Evolutionary conservation across 1,140 invertebrate genomes (phyloP), one percentile per base, ranked within the genome.

Genomic region (Coelopa frigida): DNA sequence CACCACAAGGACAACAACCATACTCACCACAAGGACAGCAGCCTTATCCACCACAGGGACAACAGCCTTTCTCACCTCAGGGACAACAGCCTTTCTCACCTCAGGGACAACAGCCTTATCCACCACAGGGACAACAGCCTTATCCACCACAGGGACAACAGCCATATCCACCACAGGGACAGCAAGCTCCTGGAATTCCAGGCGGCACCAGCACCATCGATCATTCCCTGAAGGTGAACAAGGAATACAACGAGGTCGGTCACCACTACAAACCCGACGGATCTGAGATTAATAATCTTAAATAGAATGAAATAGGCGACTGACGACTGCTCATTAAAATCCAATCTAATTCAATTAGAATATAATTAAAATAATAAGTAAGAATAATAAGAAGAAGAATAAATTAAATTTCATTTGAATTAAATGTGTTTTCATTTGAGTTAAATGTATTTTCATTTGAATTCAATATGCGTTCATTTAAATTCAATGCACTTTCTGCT

Each of bases 201-300:
- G 46, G 38, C 22, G 36, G 22, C 3, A 36, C 14, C 38, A 48
- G 46, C 32, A 36, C 11, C 12, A 48, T 48, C 11, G 42, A 48
- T 42, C 46, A 48, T 14, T 42, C 46, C 5, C 26, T 48, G 10
- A 48, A 48, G 38, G 46, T 48, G 11, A 48, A 42, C 20, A 48
- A 48, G 23, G 46, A 48, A 42, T 48, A 48, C 24, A 24, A 48
- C 10, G 46, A 48, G 36, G 32, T 42, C 31, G 46, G 46, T 24
- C 46, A 42, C 24, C 46, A 48, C 4, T 44, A 44, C 26, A 12
- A 22, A 11, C 31, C 43, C 12, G 32, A 44, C 35, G 42, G 10
- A 11, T n/a, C 38, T 3, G 18, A 11, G 5, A 41, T 41, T 7
- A 41, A 41, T 27, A 41, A 41, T 41, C 15, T 12, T 15, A 24